A percentile compares a stretch with the other conserved stretches of the same genome.
These are phyloP conservation scores for Chelonia mydas DNA, from an alignment of 2,797 vertebrate genomes.

Conservation along the genomic window DNA sequence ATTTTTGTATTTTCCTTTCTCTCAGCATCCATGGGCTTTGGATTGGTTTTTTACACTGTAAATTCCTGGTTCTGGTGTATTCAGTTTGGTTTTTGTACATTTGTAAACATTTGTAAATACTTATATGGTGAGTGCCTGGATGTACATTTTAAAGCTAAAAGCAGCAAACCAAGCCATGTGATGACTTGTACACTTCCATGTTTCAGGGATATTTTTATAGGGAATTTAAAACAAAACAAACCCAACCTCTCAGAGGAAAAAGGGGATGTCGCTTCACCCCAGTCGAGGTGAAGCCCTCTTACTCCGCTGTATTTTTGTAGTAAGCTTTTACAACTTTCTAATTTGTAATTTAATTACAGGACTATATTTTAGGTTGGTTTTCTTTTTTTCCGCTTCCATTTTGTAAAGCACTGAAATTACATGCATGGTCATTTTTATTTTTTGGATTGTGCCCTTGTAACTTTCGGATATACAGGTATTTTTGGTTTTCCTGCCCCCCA, in stretches of 20 bases:
- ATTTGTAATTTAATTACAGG: neutral
- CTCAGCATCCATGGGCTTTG: neutral
- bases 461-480: neutral
- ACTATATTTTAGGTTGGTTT: neutral
- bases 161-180: neutral
- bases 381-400: neutral
- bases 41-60: neutral
- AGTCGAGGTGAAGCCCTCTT: neutral
- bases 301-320: neutral
- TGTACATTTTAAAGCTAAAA: conserved; percentile 25
- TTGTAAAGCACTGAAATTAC: neutral
- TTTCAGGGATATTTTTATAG: neutral
- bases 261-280: neutral
- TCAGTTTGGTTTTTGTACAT: conserved; percentile 14
- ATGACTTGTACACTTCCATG: neutral
- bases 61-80: neutral
- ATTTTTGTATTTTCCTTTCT: neutral
- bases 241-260: neutral
- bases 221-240: neutral
- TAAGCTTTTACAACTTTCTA: neutral
- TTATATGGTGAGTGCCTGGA: neutral
- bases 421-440: too few species aligned
- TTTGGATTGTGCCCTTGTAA: neutral
- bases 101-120: conserved; percentile 39
- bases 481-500: neutral